Evolutionary conservation across 2,888 invertebrate species (phyloP), one percentile per base, ranked within the genome.

Genomic region (Pogonocherus hispidulus): DNA sequence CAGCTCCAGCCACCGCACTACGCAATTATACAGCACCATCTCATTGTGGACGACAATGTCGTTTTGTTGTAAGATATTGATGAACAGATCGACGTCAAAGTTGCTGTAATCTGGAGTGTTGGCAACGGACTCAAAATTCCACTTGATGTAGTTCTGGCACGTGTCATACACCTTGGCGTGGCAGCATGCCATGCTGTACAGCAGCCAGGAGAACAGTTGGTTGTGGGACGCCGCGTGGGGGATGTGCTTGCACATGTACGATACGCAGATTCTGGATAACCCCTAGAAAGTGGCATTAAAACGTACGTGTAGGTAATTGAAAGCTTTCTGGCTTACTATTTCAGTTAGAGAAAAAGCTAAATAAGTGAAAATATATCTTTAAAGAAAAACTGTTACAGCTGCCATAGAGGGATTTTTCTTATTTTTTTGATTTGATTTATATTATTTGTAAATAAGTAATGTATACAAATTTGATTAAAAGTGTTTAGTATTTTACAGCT

Each of bases 31-130:
- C 6, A 97, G 87, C 51, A 91, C 90, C 88, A 94, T 93, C 89
- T 98, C 98, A 85, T 96, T 95, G 80, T 92, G 91, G 67, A 98
- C 90, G 44, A 97, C 96, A 9, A 98, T 87, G 85, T 95, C 96
- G 80, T 94, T 94, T 83, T 95, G 94, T 83, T 93, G 92, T 76
- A 97, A 85, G 75, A 98, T 86, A 59, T 90, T 88, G 47, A 93
- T 88, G 70, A 97, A 87, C 37, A 93, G 90, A 73, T 95, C 94
- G 0, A 91, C 89, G 81, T 96, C 96, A 82, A 97, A 90, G 81
- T 92, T 92, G 0, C 90, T 90, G 83, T 97, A 95, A 82, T 96
- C 96, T 49, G 89, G 88, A 0, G 93, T 93, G 62, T 91, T 89
- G 59, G 94, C 91, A 19, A 96, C 92, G 80, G 92, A 89, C 84